Evolutionary conservation across 2,888 invertebrate species (phyloP).

Genomic region (Liodrosophila aerea): DNA sequence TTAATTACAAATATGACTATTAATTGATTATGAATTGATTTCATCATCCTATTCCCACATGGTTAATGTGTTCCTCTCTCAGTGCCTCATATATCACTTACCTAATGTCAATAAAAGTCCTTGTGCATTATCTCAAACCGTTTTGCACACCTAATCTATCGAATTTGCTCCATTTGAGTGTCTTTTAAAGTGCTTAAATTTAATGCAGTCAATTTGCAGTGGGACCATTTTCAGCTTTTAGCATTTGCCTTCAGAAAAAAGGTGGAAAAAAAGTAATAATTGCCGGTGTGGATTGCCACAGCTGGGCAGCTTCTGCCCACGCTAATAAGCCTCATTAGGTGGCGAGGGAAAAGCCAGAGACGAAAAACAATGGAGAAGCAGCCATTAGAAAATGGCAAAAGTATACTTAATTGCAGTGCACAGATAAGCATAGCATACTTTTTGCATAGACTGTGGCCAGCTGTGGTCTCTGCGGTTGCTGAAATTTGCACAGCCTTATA

Average conservation of each 20-base stretch:
- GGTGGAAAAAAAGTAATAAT: slow-evolving; percentile 30
- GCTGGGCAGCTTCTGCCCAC: slow-evolving; percentile 24
- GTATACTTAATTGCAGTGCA: slow-evolving; percentile 44
- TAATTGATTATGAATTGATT: too few species aligned
- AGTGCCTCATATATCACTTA: too few species aligned
- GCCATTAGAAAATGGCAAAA: slow-evolving; percentile 41
- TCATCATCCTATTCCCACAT: too few species aligned
- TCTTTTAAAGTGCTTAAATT: not conserved
- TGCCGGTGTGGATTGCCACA: slow-evolving; percentile 22
- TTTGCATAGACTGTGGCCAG: slow-evolving; percentile 19
- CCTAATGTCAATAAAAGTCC: too few species aligned
- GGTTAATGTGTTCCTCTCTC: too few species aligned
- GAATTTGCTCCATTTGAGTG: not conserved
- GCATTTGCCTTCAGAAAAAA: not conserved
- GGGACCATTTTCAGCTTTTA: slow-evolving; percentile 17
- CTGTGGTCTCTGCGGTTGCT: slow-evolving; percentile 33
- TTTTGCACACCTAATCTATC: not conserved
- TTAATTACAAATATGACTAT: too few species aligned
- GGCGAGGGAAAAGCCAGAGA: slow-evolving; percentile 18
- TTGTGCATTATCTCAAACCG: not conserved
- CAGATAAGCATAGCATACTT: slow-evolving; percentile 39
- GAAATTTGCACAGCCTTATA: slow-evolving; percentile 48
- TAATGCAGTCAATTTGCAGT: slow-evolving; percentile 17
- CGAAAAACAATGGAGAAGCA: slow-evolving; percentile 19
- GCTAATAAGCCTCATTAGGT: slow-evolving; percentile 52